A percentile compares a stretch with the other conserved stretches of the same genome.
Conservation (phyloP, 2,797 vertebrate genomes). For the Chrysocyon brachyurus region DNA sequence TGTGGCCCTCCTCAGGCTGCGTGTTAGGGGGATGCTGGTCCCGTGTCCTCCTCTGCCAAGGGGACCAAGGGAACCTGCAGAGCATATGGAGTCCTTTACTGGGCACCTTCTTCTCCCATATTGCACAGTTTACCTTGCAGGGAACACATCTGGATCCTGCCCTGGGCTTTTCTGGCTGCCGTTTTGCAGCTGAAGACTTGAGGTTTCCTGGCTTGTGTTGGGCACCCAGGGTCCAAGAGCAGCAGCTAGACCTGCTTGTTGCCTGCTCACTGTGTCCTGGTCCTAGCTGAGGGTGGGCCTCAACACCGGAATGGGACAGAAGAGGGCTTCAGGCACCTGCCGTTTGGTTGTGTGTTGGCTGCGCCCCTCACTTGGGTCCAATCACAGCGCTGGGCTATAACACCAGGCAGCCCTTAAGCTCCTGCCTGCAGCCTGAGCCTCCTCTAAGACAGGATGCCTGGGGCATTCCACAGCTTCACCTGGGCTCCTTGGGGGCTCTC, state of each 20-base stretch:
- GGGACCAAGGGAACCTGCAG: not conserved
- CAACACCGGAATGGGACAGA: not conserved
- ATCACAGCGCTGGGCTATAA: not conserved
- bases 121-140: not conserved
- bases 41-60: not conserved
- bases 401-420: accelerated
- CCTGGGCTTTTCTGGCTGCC: not conserved
- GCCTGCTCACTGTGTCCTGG: not conserved
- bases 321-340: not conserved
- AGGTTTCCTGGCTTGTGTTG: not conserved
- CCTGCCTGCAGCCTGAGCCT: too few species aligned
- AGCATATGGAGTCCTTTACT: not conserved
- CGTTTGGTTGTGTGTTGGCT: not conserved
- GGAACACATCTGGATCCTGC: not conserved
- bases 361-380: accelerated
- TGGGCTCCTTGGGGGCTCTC: not conserved
- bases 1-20: not conserved
- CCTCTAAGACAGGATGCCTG: not conserved
- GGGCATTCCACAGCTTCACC: not conserved
- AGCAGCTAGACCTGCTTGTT: not conserved
- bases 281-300: not conserved
- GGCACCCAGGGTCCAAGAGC: not conserved
- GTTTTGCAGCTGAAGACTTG: not conserved
- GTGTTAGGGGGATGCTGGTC: not conserved
- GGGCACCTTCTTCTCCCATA: not conserved